These are phyloP conservation scores for Drosophila simulans DNA, from an alignment of 1,140 invertebrate species.

Conservation along the genomic window DNA sequence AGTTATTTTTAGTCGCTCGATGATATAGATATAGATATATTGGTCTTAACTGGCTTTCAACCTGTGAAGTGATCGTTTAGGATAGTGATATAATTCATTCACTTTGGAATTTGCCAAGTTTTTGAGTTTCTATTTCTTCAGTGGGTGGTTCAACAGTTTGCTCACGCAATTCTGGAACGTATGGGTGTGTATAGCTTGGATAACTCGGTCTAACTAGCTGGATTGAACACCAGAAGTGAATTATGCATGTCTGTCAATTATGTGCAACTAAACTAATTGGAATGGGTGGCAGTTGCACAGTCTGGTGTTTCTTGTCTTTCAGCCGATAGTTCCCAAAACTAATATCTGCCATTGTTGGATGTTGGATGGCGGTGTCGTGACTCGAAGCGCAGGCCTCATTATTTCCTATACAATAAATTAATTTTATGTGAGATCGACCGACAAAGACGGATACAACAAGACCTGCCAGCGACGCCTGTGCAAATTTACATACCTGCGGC, in stretches of 20 bases:
- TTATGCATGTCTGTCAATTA: slow-evolving; percentile 31
- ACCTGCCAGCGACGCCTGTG: slow-evolving; percentile 14
- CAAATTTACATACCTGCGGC: slow-evolving; percentile 26
- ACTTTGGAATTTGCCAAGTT: background rate
- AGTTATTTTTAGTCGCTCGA: slow-evolving; percentile 39
- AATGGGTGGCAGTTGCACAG: background rate
- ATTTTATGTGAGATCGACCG: slow-evolving; percentile 39
- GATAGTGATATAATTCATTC: background rate
- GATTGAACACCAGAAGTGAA: slow-evolving; percentile 26
- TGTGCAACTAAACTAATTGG: slow-evolving; percentile 24
- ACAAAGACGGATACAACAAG: slow-evolving; percentile 14
- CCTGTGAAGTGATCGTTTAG: background rate
- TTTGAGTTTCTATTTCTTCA: background rate
- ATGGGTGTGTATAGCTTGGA: slow-evolving; percentile 11
- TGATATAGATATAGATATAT: slow-evolving; percentile 8
- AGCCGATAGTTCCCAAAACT: slow-evolving; percentile 37
- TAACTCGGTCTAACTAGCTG: slow-evolving; percentile 30
- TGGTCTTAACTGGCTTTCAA: background rate
- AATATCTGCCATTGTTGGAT: slow-evolving; percentile 58
- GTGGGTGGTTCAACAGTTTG: background rate
- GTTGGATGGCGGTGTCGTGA: slow-evolving; percentile 40
- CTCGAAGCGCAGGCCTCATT: slow-evolving; percentile 27
- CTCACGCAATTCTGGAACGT: slow-evolving; percentile 17
- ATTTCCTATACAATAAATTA: slow-evolving; percentile 36
- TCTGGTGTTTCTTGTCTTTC: slow-evolving; percentile 1